Base-by-base conservation (phyloP, 2,888 invertebrate species). In the Dilophus febrilis region DNA sequence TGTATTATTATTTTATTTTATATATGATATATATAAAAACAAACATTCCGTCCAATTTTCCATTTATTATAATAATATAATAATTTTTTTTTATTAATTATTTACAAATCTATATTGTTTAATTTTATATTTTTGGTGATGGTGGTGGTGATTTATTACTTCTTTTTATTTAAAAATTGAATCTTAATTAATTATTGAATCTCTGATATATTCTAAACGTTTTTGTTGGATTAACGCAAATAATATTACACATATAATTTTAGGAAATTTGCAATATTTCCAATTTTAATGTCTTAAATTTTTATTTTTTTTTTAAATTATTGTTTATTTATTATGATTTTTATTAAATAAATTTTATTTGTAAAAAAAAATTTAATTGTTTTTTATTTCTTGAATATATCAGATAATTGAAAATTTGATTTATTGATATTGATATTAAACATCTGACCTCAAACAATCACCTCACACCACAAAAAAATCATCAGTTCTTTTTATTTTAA, bases 181-280 rank as follows among this genome's bases (percentile, higher is more conserved):
- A n/a, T n/a, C n/a, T n/a, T n/a, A n/a, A n/a, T n/a, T n/a, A n/a
- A n/a, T n/a, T n/a, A n/a, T n/a, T n/a, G n/a, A n/a, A n/a, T n/a
- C n/a, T 46, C 46, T 47, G 47, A 44, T 47, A 46, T 33, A 40
- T 42, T 37, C 35, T 41, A 38, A 39, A 26, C 37, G n/a, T 37
- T 35, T 38, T 28, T 26, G 28, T 32, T 42, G n/a, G n/a, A n/a
- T n/a, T n/a, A n/a, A n/a, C n/a, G n/a, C n/a, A n/a, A n/a, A n/a
- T n/a, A n/a, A n/a, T n/a, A n/a, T n/a, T n/a, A n/a, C n/a, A n/a
- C n/a, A n/a, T n/a, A n/a, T n/a, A n/a, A n/a, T n/a, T n/a, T n/a
- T n/a, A n/a, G n/a, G n/a, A n/a, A n/a, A n/a, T n/a, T n/a, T n/a
- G n/a, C n/a, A n/a, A n/a, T n/a, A n/a, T n/a, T n/a, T n/a, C n/a